Conservation (phyloP, 2,797 vertebrate genomes). For the Halcyon leucocephala region DNA sequence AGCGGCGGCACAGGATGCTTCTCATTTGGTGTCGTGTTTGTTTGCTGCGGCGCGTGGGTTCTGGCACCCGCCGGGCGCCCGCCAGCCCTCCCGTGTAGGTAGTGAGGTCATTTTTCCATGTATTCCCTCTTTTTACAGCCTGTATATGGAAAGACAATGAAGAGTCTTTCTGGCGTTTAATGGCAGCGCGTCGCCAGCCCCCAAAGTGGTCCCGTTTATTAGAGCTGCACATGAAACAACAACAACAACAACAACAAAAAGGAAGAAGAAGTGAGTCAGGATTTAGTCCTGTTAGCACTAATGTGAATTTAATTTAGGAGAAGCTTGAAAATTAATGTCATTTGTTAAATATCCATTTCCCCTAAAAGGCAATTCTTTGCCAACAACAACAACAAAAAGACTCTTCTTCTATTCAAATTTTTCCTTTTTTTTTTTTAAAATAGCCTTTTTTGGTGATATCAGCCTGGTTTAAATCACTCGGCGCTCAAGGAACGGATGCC, state of each 20-base stretch:
- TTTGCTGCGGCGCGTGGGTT: conserved; percentile 36
- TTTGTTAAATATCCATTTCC: conserved; percentile 65
- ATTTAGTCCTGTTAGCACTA: conserved; percentile 58
- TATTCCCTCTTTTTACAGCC: conserved; percentile 40
- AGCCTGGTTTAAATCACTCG: conserved; percentile 67
- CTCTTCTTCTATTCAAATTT: conserved; percentile 7
- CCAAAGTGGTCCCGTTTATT: conserved; percentile 33
- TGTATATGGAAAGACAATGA: conserved; percentile 69
- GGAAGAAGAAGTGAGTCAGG: conserved; percentile 42
- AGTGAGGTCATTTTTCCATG: conserved; percentile 75
- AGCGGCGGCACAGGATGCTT: conserved; percentile 66
- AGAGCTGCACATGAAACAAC: conserved; percentile 1
- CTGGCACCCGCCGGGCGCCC: conserved; percentile 53
- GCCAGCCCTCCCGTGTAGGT: conserved; percentile 71
- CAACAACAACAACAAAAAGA: conserved; percentile 54
- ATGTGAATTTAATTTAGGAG: conserved; percentile 67
- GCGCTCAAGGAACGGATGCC: conserved; percentile 63
- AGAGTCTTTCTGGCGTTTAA: conserved; percentile 3
- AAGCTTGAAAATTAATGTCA: conserved; percentile 59
- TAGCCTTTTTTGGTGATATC: conserved; percentile 51
- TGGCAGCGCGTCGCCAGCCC: conserved; percentile 9
- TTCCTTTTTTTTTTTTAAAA: neutral
- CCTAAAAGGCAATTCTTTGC: conserved; percentile 66
- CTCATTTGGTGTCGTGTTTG: conserved; percentile 65
- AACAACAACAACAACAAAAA: neutral